Base-by-base conservation (phyloP, 2,888 invertebrate species). In the Sesia apiformis region DNA sequence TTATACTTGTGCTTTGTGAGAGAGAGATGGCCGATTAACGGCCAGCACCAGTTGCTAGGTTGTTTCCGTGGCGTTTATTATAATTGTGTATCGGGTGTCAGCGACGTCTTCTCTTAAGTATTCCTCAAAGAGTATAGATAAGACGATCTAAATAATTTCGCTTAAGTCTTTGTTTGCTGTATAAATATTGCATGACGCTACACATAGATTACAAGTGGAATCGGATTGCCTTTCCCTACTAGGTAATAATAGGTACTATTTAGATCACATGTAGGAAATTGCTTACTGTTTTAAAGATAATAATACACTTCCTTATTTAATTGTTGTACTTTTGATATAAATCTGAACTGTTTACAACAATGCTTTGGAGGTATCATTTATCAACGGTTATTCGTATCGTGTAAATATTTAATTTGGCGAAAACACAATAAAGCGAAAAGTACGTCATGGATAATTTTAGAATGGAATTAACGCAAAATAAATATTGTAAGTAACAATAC, bases 401-500 rank as follows among this genome's bases (percentile, higher is more conserved):
- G 23, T 23, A 23, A 23, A 23, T 23, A 23, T 23, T 23, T 23
- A 23, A 23, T 23, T 23, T 51, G 51, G 51, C 46, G 40, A 38
- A 55, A 53, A 53, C 55, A 53, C 55, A 55, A 40, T 39, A 42
- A 38, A 43, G 52, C 50, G 23, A 52, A 49, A 52, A 52, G 53
- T 23, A 49, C 4, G 43, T 41, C 50, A 53, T 49, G 49, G 39
- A 41, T 50, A 7, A 52, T 54, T 52, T 23, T 23, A 23, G 23
- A 23, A 23, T 23, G 23, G 23, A 23, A 23, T 23, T 1, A 2
- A 23, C 1, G 2, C 23, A 23, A 23, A 23, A 23, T 23, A 23
- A 23, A 23, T 23, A 23, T 23, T 23, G 23, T 23, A 23, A n/a
- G 23, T 23, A 23, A 23, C 23, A 23, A 2, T 23, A 23, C 23